Percentiles rank a stretch among this genome's conserved stretches.
phyloP scores from a whole-genome alignment of 1,140 invertebrate species.

The Drusus annulatus region DNA sequence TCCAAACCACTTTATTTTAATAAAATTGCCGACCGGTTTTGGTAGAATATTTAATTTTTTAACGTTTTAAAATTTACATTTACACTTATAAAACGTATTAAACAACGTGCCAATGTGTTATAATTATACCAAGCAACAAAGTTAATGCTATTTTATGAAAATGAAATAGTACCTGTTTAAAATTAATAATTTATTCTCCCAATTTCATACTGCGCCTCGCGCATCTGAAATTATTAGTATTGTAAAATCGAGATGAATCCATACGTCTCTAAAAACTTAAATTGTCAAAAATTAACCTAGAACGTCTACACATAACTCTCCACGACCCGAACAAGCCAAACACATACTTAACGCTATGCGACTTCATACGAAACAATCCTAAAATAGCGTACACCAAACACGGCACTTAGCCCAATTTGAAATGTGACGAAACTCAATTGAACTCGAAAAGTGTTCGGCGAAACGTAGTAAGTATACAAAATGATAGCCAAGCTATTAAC shows the following conservation, averaged over 20 bases:
- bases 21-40: too few species aligned
- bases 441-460: conserved; percentile 1
- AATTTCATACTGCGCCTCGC: conserved; percentile 2
- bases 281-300: conserved; percentile 25
- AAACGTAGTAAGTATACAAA: not conserved
- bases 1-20: too few species aligned
- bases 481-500: not conserved
- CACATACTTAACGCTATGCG: not conserved
- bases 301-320: not conserved
- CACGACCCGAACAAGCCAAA: not conserved
- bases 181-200: too few species aligned
- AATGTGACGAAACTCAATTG: conserved; percentile 15
- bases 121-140: too few species aligned
- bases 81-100: too few species aligned
- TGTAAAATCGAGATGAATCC: conserved; percentile 32
- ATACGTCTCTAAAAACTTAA: conserved; percentile 29
- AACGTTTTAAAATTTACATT: too few species aligned
- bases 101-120: too few species aligned
- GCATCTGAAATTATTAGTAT: conserved; percentile 21
- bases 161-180: too few species aligned
- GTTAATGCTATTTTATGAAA: too few species aligned
- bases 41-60: too few species aligned
- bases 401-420: not conserved
- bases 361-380: not conserved
- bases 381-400: not conserved